A percentile compares a stretch with the other conserved stretches of the same genome.
These are phyloP conservation scores for Calonectris borealis DNA, from an alignment of 2,113 vertebrate genomes.

Conservation along the genomic window DNA sequence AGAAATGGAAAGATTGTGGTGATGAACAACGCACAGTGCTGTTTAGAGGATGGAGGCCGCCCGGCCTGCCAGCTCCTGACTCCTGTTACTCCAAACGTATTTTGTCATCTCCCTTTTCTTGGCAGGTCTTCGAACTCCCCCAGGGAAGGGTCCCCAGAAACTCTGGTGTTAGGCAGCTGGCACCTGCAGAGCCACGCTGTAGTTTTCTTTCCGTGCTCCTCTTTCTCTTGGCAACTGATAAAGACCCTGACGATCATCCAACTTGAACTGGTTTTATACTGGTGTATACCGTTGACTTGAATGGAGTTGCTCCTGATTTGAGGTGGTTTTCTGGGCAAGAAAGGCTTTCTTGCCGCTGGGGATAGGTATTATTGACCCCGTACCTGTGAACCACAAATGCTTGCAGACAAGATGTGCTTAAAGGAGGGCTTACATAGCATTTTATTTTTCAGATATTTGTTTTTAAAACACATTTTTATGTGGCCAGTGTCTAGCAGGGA, in stretches of 20 bases:
- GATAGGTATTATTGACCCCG: too few species aligned
- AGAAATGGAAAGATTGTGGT: not conserved
- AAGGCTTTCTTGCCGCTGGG: not conserved
- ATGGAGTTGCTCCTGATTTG: not conserved
- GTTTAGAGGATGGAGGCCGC: rapidly evolving
- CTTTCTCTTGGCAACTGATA: not conserved
- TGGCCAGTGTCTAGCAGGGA: not conserved
- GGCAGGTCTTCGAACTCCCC: not conserved
- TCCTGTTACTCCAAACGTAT: not conserved
- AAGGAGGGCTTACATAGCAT: not conserved
- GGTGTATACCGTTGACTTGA: rapidly evolving
- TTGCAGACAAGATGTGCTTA: not conserved
- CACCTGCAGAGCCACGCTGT: not conserved
- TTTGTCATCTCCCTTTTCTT: not conserved
- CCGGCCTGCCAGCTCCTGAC: not conserved
- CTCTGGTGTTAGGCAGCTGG: not conserved
- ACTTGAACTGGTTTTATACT: not conserved
- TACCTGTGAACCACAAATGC: not conserved
- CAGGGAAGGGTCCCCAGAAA: not conserved
- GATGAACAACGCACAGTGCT: rapidly evolving
- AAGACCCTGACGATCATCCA: not conserved
- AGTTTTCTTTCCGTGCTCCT: not conserved
- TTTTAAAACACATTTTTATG: not conserved
- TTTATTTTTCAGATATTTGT: not conserved
- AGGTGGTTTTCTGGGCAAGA: not conserved